Evolutionary conservation across 2,113 vertebrate species (phyloP), one percentile per base, ranked within the genome.

Genomic region (Litocranius walleri): DNA sequence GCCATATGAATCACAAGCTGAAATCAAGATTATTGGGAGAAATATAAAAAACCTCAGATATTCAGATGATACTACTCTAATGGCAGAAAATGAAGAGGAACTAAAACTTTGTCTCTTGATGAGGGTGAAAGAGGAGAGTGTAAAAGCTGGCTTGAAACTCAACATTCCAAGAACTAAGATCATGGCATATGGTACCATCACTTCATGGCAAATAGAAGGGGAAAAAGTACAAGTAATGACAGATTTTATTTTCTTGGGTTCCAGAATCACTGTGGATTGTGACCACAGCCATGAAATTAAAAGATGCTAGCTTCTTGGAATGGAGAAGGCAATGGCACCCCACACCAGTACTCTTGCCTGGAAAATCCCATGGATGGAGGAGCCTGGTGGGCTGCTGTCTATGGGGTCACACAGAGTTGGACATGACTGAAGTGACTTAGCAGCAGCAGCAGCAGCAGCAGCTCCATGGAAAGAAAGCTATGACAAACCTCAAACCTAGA

Each of bases 331-430:
- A 57, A 57, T 57, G 56, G 23, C 56, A 25, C 1, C 9, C 23
- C 56, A 25, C 23, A 25, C 21, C 56, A 57, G 56, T 57, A 57
- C 9, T 57, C 56, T 25, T 57, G 56, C 21, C 56, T 57, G 56
- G 23, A 10, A 57, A 25, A 57, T 57, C 23, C 9, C 56, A 25
- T 57, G 56, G 56, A 10, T 0, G 1, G 23, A 57, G 56, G 56
- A 57, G 56, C 56, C 56, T 57, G 21, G 56, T 57, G 21, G 56
- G 56, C 21, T 57, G 56, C 56, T 0, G 1, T 10, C 21, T 25
- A 10, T 25, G 56, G 21, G 56, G 21, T 57, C 1, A 0, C 23
- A 25, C 1, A 57, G 56, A 57, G 23, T 57, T 0, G 0, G 9
- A 25, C 23, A 57, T 0, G 1, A 57, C 56, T 57, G 56, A 57